Conservation (phyloP, 2,797 vertebrate species). For the Chaenodraco wilsoni region DNA sequence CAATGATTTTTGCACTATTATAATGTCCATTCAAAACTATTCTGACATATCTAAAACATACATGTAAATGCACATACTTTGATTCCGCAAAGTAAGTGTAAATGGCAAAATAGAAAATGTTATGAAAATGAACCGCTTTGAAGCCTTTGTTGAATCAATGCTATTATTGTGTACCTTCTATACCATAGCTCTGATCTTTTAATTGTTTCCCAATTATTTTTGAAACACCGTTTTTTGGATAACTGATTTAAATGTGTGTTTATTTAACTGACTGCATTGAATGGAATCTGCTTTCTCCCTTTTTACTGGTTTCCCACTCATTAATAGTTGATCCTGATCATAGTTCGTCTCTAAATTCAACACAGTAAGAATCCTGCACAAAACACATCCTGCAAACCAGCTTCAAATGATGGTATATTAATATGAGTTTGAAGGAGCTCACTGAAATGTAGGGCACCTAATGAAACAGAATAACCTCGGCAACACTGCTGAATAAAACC, state of each 20-base stretch:
- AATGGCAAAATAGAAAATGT: too few relatives aligned
- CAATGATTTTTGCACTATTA: neutral
- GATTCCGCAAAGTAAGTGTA: too few relatives aligned
- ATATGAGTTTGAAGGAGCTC: neutral
- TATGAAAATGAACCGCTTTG: too few relatives aligned
- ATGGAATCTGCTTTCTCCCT: neutral
- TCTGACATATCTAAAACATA: too few relatives aligned
- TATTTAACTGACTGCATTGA: neutral
- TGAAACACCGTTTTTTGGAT: too few relatives aligned
- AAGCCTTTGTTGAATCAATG: too few relatives aligned
- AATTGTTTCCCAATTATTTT: too few relatives aligned
- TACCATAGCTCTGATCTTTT: too few relatives aligned
- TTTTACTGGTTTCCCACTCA: neutral
- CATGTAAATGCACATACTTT: too few relatives aligned
- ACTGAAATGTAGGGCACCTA: slow-evolving; percentile 26
- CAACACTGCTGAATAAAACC: neutral
- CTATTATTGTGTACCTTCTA: too few relatives aligned
- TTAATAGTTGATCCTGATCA: slow-evolving; percentile 18
- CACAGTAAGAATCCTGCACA: neutral
- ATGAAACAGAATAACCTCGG: neutral
- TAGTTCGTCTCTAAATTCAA: neutral
- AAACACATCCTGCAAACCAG: neutral
- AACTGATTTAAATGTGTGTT: neutral
- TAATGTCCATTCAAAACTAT: neutral
- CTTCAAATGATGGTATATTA: neutral